These are phyloP conservation scores for Ptychochromis oligacanthus DNA, from an alignment of 2,113 vertebrate genomes.

Conservation along the genomic window DNA sequence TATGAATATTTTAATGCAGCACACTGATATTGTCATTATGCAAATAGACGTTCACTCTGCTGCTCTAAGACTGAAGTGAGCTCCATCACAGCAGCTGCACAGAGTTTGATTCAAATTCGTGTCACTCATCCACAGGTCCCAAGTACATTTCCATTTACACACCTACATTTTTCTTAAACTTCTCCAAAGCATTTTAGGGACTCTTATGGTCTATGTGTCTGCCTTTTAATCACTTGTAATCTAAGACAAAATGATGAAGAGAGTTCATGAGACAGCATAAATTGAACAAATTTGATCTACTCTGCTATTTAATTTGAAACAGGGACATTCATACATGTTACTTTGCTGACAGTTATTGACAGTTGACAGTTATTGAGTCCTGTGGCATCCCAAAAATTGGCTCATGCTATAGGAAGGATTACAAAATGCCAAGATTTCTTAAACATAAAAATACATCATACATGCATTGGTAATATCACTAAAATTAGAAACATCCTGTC, in stretches of 20 bases:
- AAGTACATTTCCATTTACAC: conserved; percentile 1
- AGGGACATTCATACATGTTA: background rate
- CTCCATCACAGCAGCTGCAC: background rate
- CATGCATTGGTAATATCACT: background rate
- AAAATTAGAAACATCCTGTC: no score
- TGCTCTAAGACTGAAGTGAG: conserved; percentile 18
- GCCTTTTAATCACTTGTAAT: background rate
- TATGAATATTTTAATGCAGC: conserved; percentile 67
- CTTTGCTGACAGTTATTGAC: background rate
- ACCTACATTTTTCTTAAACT: background rate
- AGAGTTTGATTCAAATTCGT: background rate
- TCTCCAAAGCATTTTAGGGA: background rate
- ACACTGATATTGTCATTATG: conserved; percentile 51
- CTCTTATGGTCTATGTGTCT: background rate
- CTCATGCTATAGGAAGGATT: background rate
- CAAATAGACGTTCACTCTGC: conserved; percentile 40
- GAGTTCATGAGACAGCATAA: background rate
- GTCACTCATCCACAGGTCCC: background rate
- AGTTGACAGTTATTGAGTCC: background rate
- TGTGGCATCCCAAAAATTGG: background rate
- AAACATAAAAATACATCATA: background rate
- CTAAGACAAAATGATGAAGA: background rate
- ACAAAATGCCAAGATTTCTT: background rate
- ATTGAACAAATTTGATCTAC: background rate
- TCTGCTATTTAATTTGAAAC: background rate